phyloP scores from a whole-genome alignment of 92 coral and sea anemone genomes.

The Zoanthus solanderi region DNA sequence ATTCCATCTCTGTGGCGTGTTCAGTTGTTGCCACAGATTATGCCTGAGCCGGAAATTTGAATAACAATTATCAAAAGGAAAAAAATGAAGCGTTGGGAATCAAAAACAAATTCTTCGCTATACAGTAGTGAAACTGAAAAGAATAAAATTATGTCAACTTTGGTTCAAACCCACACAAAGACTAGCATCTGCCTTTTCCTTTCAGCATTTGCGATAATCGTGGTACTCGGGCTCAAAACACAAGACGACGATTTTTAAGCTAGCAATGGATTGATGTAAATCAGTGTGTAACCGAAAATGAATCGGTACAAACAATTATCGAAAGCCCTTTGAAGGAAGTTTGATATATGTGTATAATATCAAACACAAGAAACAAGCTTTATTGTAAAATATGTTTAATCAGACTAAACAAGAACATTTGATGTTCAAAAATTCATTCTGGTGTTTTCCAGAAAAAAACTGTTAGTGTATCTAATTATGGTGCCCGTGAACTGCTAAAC shows the following conservation, averaged over 20 bases:
- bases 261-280: background rate
- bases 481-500: background rate
- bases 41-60: background rate
- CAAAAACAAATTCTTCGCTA: no score
- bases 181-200: no score
- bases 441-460: background rate
- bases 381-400: background rate
- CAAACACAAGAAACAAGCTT: slow-evolving; percentile 10
- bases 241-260: no score
- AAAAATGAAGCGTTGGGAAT: no score
- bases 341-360: background rate
- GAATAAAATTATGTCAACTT: no score
- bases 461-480: background rate
- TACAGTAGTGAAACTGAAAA: no score
- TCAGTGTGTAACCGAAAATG: background rate
- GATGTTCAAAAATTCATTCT: background rate
- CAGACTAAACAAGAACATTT: slow-evolving; percentile 21
- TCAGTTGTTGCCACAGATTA: background rate
- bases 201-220: background rate
- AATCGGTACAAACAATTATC: background rate
- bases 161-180: no score
- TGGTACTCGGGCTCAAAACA: no score
- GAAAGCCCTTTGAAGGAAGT: background rate
- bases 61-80: no score
- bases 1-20: background rate